Conservation (phyloP, 1,140 invertebrate genomes). For the Diuraphis noxia region DNA sequence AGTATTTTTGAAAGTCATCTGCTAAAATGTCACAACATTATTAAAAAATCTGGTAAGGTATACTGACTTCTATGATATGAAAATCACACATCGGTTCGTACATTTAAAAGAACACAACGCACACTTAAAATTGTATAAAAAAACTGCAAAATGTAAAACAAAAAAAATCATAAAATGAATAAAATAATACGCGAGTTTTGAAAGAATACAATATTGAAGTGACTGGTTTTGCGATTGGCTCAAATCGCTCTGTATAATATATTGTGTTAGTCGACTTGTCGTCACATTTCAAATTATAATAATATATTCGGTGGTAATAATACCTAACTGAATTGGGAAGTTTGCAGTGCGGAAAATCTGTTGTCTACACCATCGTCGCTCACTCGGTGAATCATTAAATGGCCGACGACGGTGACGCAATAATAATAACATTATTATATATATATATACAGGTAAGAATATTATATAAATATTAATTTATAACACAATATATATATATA, state of each 20-base stretch:
- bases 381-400: not conserved
- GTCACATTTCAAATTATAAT: not conserved
- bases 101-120: too few relatives aligned
- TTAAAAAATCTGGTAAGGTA: too few relatives aligned
- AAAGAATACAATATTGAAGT: not conserved
- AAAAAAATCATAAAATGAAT: not conserved
- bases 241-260: not conserved
- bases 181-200: too few relatives aligned
- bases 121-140: not conserved
- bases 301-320: not conserved
- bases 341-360: not conserved
- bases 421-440: not conserved
- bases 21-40: too few relatives aligned
- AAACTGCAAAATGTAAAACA: not conserved
- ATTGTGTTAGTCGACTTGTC: not conserved
- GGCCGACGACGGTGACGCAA: not conserved
- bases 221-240: not conserved
- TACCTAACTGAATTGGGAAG: not conserved
- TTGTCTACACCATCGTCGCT: not conserved
- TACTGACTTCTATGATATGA: not conserved
- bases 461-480: slow-evolving; percentile 13
- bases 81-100: too few relatives aligned
- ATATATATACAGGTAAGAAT: too few relatives aligned
- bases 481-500: not conserved
- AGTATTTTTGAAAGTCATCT: too few relatives aligned